A percentile compares a stretch with the other conserved stretches of the same genome.
Conservation (phyloP, 2,797 vertebrate species). For the Bradypus variegatus region DNA sequence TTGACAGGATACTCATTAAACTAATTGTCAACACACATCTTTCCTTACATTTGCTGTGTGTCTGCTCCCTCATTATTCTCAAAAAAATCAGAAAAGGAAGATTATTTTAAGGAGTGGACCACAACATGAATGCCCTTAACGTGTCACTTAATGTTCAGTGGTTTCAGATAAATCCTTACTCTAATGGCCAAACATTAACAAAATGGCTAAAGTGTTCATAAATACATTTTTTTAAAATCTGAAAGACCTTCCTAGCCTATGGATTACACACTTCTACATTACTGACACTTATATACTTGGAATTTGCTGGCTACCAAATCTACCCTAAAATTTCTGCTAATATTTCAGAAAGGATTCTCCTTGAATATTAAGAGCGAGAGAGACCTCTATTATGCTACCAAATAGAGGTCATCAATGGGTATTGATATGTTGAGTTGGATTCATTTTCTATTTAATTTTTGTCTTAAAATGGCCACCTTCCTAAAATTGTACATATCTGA, state of each 20-base stretch:
- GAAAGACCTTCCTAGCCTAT: not conserved
- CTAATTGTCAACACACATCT: not conserved
- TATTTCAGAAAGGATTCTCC: not conserved
- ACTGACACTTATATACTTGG: not conserved
- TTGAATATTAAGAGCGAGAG: not conserved
- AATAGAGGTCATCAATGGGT: not conserved
- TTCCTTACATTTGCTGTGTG: not conserved
- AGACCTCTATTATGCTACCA: not conserved
- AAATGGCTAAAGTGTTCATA: not conserved
- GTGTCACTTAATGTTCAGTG: not conserved
- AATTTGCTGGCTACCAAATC: not conserved
- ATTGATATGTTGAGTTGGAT: not conserved
- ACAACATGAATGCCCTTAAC: not conserved
- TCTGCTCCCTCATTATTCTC: not conserved
- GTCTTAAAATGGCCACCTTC: not conserved
- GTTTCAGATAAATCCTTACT: not conserved
- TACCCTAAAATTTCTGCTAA: not conserved
- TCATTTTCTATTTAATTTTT: not conserved
- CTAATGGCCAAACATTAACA: not conserved
- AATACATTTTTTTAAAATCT: not conserved
- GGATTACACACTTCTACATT: not conserved
- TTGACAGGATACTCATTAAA: not conserved
- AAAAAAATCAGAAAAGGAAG: not conserved
- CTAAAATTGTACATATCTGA: not conserved
- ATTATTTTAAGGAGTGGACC: not conserved